Evolutionary conservation across 2,888 invertebrate species (phyloP), one percentile per base, ranked within the genome.

Genomic region (Tiliacea aurago): DNA sequence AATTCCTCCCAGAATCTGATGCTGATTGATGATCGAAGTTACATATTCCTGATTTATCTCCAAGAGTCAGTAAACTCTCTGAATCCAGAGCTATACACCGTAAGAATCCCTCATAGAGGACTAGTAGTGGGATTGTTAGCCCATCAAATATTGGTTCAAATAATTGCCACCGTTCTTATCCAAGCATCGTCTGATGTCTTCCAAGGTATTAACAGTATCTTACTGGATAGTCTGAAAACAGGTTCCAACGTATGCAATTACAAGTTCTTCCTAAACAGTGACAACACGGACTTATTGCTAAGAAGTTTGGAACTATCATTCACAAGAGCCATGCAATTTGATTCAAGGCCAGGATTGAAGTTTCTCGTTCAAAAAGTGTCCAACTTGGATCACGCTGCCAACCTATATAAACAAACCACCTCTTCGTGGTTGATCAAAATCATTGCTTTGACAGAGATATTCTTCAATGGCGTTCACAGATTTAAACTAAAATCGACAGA

Each of bases 351-450:
- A 0, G 99, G 99, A 0, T 95, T 99, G 33, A 99, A 99, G 93
- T 99, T 99, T 92, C 97, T 99, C 5, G 97, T 99, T 80, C 99
- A 99, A 93, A 99, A 99, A 96, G 99, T 99, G 0, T 98, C 98
- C 0, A 98, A 98, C 90, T 97, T 98, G 81, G 98, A 98, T 76
- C 97, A 98, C 86, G 98, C 98, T 7, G 98, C 99, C 2, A 99
- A 99, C 93, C 96, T 99, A n/a, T 99, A 99, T 91, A 98, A 98
- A 77, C 99, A 99, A 94, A 98, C 99, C 15, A 98, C 99, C 49
- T 98, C 99, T 0, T 98, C 99, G 0, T 99, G 99, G 98, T 98
- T 99, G 56, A 98, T 99, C 33, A 98, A 98, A 93, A 97, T 98
- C 68, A 98, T 99, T 77, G 97, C 98, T 1, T 94, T 99, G 56